Evolutionary conservation across 2,888 invertebrate genomes (phyloP).

Genomic region (Spisula subtruncata): DNA sequence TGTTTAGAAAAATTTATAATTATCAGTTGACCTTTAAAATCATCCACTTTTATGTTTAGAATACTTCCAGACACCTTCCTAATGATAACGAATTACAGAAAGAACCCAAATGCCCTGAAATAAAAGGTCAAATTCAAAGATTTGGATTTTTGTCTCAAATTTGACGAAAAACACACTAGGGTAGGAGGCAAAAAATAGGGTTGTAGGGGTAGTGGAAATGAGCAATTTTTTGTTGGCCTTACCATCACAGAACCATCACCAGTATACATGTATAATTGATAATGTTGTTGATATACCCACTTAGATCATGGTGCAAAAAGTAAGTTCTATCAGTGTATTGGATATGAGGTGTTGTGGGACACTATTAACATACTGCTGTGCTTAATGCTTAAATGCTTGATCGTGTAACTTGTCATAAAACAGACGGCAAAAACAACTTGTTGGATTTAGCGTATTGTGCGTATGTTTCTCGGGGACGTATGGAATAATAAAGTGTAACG

Average conservation of each 20-base stretch:
- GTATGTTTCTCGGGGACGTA: background rate
- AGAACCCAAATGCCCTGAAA: no score
- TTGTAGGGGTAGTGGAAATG: no score
- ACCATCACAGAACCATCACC: background rate
- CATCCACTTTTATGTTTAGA: no score
- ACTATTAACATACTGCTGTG: background rate
- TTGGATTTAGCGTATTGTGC: background rate
- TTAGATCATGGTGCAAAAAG: background rate
- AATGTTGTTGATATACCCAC: background rate
- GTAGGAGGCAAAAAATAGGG: no score
- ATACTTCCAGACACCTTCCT: no score
- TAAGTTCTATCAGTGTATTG: background rate
- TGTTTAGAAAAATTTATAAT: no score
- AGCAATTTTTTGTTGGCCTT: no score
- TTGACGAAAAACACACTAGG: no score
- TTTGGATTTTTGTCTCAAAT: no score
- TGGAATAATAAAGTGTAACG: background rate
- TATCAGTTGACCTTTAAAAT: no score
- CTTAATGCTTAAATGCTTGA: background rate
- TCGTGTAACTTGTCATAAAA: background rate
- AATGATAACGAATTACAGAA: no score
- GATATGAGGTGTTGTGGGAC: background rate
- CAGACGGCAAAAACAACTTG: background rate
- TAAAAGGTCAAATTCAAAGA: no score
- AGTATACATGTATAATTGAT: slow-evolving; percentile 19